Percentiles rank a stretch among this genome's conserved stretches.
phyloP scores from a whole-genome alignment of 2,797 vertebrate species.

The Phoeniculus purpureus region DNA sequence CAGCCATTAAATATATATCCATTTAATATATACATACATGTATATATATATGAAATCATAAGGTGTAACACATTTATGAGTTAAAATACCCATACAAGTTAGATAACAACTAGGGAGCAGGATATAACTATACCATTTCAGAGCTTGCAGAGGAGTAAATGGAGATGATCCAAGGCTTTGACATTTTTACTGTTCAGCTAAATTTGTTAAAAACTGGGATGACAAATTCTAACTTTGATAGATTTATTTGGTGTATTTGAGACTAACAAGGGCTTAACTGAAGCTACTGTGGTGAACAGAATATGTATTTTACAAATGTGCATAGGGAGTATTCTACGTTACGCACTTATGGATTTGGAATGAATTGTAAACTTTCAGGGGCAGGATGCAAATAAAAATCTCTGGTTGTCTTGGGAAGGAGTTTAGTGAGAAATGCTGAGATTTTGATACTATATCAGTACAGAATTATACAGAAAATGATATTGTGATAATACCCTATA shows the following conservation, averaged over 20 bases:
- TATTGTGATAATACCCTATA: not conserved
- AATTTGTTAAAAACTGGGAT: not conserved
- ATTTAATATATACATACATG: not conserved
- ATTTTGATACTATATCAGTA: not conserved
- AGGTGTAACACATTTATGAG: not conserved
- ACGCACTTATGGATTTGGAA: not conserved
- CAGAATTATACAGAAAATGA: not conserved
- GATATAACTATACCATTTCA: not conserved
- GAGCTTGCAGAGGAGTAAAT: slow-evolving; percentile 34
- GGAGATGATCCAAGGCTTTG: slow-evolving; percentile 33
- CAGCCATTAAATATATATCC: not conserved
- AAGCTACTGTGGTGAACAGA: not conserved
- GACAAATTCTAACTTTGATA: not conserved
- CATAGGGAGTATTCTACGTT: not conserved
- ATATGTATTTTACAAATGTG: not conserved
- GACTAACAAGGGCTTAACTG: not conserved
- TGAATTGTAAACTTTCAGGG: not conserved
- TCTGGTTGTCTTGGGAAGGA: not conserved
- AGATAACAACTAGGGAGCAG: not conserved
- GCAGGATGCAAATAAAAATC: not conserved
- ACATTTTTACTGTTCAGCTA: slow-evolving; percentile 38
- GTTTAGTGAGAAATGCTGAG: not conserved
- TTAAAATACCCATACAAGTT: not conserved
- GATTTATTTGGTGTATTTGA: not conserved
- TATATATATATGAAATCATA: not conserved